Evolutionary conservation across 2,888 invertebrate species (phyloP).

Genomic region (Scaptomyza flava): DNA sequence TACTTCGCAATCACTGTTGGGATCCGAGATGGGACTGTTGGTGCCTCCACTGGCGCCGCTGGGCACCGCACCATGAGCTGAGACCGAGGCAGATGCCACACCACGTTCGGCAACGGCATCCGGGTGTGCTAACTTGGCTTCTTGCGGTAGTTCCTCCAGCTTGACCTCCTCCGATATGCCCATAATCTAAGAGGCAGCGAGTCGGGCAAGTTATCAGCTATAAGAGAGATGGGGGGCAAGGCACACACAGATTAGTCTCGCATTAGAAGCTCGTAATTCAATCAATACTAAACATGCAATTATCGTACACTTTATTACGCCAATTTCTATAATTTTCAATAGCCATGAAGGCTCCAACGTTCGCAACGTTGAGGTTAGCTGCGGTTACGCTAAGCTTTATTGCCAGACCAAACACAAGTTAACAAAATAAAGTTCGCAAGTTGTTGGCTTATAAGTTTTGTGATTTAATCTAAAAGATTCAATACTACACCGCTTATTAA

Average conservation of each 20-base stretch:
- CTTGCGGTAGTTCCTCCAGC: conserved; percentile 84
- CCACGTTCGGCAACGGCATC: conserved; percentile 84
- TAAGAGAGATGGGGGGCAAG: neutral
- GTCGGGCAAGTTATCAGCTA: conserved; percentile 33
- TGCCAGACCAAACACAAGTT: conserved; percentile 21
- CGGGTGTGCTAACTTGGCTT: conserved; percentile 83
- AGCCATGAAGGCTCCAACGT: conserved; percentile 62
- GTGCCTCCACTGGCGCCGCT: conserved; percentile 83
- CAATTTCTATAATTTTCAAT: conserved; percentile 76
- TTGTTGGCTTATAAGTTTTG: no score
- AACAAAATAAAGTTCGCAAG: conserved; percentile 11
- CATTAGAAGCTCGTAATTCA: conserved; percentile 81
- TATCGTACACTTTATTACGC: conserved; percentile 82
- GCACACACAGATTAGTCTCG: conserved; percentile 53
- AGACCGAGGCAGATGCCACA: conserved; percentile 42
- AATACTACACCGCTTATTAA: no score
- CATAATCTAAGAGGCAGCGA: conserved; percentile 81
- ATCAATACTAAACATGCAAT: conserved; percentile 81
- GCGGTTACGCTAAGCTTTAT: conserved; percentile 45
- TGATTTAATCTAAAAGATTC: neutral
- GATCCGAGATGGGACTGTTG: conserved; percentile 86
- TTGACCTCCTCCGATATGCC: conserved; percentile 85
- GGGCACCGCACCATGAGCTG: conserved; percentile 64
- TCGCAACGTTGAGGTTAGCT: conserved; percentile 42
- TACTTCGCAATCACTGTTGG: conserved; percentile 88